phyloP scores from a whole-genome alignment of 1,140 invertebrate species.

The Heliconius congener region DNA sequence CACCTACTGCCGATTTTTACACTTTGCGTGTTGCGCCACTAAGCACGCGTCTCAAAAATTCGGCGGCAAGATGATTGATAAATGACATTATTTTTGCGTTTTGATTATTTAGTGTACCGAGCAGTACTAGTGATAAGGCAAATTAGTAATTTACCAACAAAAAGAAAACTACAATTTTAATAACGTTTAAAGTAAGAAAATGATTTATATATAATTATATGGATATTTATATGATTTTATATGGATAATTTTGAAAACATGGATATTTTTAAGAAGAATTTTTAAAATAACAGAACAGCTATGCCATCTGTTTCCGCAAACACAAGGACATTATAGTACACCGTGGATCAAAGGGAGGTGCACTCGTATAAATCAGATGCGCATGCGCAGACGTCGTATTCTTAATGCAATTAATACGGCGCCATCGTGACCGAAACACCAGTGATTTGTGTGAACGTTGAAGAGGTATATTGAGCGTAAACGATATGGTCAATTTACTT shows the following conservation, averaged over 20 bases:
- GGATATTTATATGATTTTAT: too few species aligned
- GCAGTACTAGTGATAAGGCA: background rate
- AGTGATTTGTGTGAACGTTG: conserved; percentile 21
- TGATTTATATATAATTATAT: too few species aligned
- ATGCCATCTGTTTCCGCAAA: conserved; percentile 35
- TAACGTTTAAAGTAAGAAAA: too few species aligned
- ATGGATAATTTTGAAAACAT: too few species aligned
- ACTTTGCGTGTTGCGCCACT: too few species aligned
- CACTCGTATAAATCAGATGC: conserved; percentile 49
- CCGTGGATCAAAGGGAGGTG: conserved; percentile 54
- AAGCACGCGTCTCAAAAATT: too few species aligned
- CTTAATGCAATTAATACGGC: conserved; percentile 54
- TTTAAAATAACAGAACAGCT: background rate
- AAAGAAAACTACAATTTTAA: too few species aligned
- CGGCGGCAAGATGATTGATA: too few species aligned
- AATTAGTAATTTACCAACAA: background rate
- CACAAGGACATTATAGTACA: conserved; percentile 35
- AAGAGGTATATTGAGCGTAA: conserved; percentile 1
- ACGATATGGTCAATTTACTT: conserved; percentile 14
- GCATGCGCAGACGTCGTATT: conserved; percentile 47
- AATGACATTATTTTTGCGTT: too few species aligned
- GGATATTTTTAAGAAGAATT: background rate
- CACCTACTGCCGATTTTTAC: too few species aligned
- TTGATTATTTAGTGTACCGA: background rate
- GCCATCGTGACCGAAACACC: conserved; percentile 42